phyloP scores from a whole-genome alignment of 2,888 invertebrate species.

The Orthonychiurus folsomi region DNA sequence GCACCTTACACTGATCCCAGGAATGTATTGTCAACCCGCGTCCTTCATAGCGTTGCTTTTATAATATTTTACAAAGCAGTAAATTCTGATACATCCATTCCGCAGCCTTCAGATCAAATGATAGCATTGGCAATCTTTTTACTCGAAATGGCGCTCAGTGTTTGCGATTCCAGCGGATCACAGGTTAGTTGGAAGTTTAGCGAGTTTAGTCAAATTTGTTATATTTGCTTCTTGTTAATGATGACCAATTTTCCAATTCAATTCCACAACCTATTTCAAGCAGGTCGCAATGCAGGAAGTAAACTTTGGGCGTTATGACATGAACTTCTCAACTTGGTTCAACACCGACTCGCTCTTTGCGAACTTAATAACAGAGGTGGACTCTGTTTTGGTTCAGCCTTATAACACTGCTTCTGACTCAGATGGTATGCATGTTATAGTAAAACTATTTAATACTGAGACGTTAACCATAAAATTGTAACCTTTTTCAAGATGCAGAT shows the following conservation, averaged over 20 bases:
- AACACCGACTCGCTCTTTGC: slow-evolving; percentile 63
- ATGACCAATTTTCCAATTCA: slow-evolving; percentile 4
- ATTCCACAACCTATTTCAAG: no score
- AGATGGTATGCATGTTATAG: slow-evolving; percentile 55
- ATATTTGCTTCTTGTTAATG: slow-evolving; percentile 10
- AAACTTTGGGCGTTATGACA: slow-evolving; percentile 47
- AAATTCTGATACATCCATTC: slow-evolving; percentile 49
- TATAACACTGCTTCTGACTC: slow-evolving; percentile 46
- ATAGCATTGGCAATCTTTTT: slow-evolving; percentile 78
- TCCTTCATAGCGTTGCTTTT: slow-evolving; percentile 66
- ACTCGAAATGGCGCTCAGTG: slow-evolving; percentile 68
- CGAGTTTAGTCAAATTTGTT: background rate
- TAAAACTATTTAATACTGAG: background rate
- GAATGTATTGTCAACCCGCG: slow-evolving; percentile 52
- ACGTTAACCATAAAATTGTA: background rate
- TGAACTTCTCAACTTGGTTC: slow-evolving; percentile 59
- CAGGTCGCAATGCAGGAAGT: slow-evolving; percentile 43
- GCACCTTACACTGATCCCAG: slow-evolving; percentile 61
- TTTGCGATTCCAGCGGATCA: slow-evolving; percentile 41
- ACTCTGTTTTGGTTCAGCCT: slow-evolving; percentile 49
- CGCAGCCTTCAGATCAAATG: slow-evolving; percentile 74
- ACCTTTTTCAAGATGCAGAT: background rate
- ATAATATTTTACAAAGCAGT: slow-evolving; percentile 77
- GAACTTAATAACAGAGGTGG: slow-evolving; percentile 63
- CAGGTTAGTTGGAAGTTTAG: slow-evolving; percentile 15